Base-by-base conservation (phyloP, 2,113 vertebrate genomes). In the Trachemys scripta region DNA sequence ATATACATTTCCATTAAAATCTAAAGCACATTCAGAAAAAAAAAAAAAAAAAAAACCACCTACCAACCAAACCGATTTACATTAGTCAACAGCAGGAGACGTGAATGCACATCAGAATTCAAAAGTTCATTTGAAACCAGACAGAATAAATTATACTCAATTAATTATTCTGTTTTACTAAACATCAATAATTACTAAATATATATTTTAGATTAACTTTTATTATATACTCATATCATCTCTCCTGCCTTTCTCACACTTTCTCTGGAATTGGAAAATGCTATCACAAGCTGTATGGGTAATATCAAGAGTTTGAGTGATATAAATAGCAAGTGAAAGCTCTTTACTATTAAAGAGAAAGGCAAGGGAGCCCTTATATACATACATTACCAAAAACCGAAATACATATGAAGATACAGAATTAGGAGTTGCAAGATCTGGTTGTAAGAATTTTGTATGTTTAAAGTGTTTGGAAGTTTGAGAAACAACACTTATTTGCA, bases 401-500 rank as follows among this genome's bases (percentile, higher is more conserved):
- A 82, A 29, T 27, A 47, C 11, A 76, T 42, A 76, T 27, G 38
- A 47, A 47, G 24, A 76, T 76, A 76, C 24, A 47, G 11, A 76
- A 45, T 69, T 69, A 69, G 17, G 35, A 69, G 35, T 38, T 20
- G 35, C 62, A 65, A 17, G 35, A n/a, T 16, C 62, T 65, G 62
- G 31, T 65, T 16, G 62, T 31, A 65, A 65, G 27, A 59, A 27
- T 51, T 12, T 12, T 59, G 27, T 57, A 11, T 31, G 29, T 62
- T 13, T 86, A 57, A 86, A 91, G 76, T 35, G 6, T 25, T 88
- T 56, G 8, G 81, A 89, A 82, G 47, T 56, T 92, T 22, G 79
- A 86, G 20, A 62, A 62, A 7, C 20, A 89, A 93, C 84, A 13
- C 2, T 84, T 81, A 92, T 84, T 85, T 42, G 42, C 83, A 92